Base-by-base conservation (phyloP, 1,140 invertebrate genomes). In the Leptonema lineaticorne region DNA sequence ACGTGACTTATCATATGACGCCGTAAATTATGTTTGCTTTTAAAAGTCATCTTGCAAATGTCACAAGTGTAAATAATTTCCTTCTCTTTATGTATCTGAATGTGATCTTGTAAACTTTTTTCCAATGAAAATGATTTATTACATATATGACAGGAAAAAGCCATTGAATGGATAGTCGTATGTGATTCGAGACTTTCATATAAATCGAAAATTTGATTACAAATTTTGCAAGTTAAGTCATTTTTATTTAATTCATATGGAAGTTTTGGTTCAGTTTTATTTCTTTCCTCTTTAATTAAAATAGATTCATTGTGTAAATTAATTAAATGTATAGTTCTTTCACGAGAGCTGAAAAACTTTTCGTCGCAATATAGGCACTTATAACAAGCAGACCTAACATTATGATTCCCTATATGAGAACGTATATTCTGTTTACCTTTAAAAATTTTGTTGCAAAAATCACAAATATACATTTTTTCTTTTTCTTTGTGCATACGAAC, bases 31-130 rank as follows among this genome's bases (percentile, higher is more conserved):
- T 22, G n/a, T 3, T 9, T 20, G 53, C 24, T 14, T 26, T 57
- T 57, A 6, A n/a, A 57, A 5, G 26, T 29, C 18, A 28, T 57
- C 11, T 57, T 57, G 53, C 53, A 57, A 22, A 57, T 18, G 9
- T 22, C 1, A 20, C 48, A 53, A 27, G 53, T 57, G 8, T 29
- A 11, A 1, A 6, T 1, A 57, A 6, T 29, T 3, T 6, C 11
- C 89, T 92, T 3, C 9, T 24, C 14, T 20, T 48, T 2, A 91
- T 87, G 33, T 89, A 78, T 77, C 93, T 91, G 33, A 90, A 78
- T 64, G 74, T 75, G 1, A 80, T 69, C 50, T 75, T 78, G 1
- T 76, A 79, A 68, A 46, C 72, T 76, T 7, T 63, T 64, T 45
- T 66, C 45, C 37, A 78, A 74, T 5, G 76, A 76, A 69, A 85